Percentiles rank a stretch among this genome's conserved stretches.
Evolutionary conservation across 2,888 invertebrate species (phyloP).

Genomic region (Diaperis boleti): DNA sequence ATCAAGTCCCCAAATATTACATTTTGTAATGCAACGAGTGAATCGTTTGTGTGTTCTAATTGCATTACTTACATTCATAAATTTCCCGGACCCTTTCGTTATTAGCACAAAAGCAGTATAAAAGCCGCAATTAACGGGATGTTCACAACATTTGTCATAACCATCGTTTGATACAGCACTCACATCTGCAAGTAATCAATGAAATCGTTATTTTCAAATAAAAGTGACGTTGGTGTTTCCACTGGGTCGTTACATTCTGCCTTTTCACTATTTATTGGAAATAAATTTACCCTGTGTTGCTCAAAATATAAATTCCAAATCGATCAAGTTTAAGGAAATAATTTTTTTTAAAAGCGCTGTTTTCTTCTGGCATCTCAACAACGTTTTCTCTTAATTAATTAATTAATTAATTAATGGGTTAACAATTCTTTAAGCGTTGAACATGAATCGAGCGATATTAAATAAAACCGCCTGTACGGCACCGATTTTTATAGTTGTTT

Average conservation of each 20-base stretch:
- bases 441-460: too few species aligned
- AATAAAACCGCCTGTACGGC: too few species aligned
- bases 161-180: constrained; percentile 11
- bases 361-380: too few species aligned
- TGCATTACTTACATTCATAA: constrained; percentile 23
- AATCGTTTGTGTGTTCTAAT: constrained; percentile 37
- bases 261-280: constrained; percentile 42
- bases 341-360: too few species aligned
- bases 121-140: not conserved
- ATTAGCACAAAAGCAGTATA: constrained; percentile 8
- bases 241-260: constrained; percentile 41
- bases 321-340: too few species aligned
- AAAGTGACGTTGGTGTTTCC: constrained; percentile 38
- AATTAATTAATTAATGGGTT: too few species aligned
- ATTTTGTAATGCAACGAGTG: constrained; percentile 27
- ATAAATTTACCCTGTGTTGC: constrained; percentile 40
- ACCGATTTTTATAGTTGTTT: too few species aligned
- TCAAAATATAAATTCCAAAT: too few species aligned
- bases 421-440: too few species aligned
- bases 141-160: not conserved
- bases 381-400: too few species aligned
- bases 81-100: constrained; percentile 13
- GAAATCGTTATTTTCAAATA: constrained; percentile 44
- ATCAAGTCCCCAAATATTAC: constrained; percentile 41
- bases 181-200: constrained; percentile 32